Percentiles rank a stretch among this genome's conserved stretches.
phyloP scores from a whole-genome alignment of 2,888 invertebrate species.

The Ormyrus pomaceus region DNA sequence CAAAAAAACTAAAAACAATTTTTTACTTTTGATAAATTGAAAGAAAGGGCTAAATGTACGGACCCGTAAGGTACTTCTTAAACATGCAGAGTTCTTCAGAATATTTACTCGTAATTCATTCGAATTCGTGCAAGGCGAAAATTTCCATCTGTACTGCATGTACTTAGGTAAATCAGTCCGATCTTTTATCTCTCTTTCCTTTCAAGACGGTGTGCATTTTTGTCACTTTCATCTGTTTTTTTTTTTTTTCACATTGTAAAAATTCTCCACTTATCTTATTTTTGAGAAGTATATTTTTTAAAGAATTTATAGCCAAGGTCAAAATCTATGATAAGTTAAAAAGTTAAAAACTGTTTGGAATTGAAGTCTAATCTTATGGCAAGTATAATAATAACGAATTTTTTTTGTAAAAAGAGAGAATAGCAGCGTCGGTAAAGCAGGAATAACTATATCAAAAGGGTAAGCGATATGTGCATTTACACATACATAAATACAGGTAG shows the following conservation, averaged over 20 bases:
- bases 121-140: background rate
- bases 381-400: background rate
- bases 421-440: background rate
- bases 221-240: background rate
- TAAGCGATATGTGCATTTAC: no score
- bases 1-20: background rate
- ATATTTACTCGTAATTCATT: slow-evolving; percentile 29
- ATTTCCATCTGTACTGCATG: background rate
- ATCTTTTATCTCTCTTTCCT: background rate
- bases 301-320: background rate
- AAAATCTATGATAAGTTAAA: slow-evolving; percentile 2
- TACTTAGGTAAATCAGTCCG: no score
- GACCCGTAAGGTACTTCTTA: background rate
- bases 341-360: background rate
- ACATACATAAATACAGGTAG: no score
- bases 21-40: background rate
- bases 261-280: background rate
- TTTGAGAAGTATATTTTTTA: background rate
- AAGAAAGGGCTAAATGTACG: background rate
- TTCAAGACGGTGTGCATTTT: background rate
- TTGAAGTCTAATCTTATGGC: background rate
- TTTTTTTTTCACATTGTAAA: background rate
- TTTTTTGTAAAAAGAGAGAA: background rate
- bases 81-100: background rate
- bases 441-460: background rate